These are phyloP conservation scores for Epirrhoe alternata DNA, from an alignment of 2,888 invertebrate species.

Conservation along the genomic window DNA sequence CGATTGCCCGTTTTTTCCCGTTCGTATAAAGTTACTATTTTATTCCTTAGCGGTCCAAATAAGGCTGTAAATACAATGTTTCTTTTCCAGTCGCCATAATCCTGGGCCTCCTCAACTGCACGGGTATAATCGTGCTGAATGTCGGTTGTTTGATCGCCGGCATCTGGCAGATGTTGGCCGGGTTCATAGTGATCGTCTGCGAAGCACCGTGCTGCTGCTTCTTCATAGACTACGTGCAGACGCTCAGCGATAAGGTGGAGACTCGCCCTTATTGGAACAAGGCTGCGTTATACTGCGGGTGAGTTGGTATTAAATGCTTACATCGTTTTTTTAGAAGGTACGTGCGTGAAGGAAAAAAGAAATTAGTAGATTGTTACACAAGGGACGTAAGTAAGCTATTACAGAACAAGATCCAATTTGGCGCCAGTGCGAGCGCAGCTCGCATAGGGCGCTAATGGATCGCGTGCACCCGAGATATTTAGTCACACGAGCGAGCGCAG, in stretches of 20 bases:
- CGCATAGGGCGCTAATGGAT: too few species aligned
- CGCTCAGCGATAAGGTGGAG: slow-evolving; percentile 93
- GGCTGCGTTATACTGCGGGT: slow-evolving; percentile 94
- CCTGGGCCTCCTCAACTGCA: slow-evolving; percentile 91
- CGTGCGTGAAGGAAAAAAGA: too few species aligned
- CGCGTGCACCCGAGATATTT: too few species aligned
- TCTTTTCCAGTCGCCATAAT: slow-evolving; percentile 91
- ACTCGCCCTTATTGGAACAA: slow-evolving; percentile 95
- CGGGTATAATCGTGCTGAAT: slow-evolving; percentile 86
- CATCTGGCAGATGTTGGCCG: slow-evolving; percentile 94
- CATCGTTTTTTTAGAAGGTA: too few species aligned
- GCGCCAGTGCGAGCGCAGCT: too few species aligned
- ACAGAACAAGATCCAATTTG: too few species aligned
- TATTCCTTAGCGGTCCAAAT: neutral
- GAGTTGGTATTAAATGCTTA: slow-evolving; percentile 84
- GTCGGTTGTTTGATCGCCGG: slow-evolving; percentile 90
- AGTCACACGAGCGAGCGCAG: too few species aligned
- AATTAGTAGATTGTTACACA: too few species aligned
- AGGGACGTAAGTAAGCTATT: too few species aligned
- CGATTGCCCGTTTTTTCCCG: too few species aligned
- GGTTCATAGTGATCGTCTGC: slow-evolving; percentile 93
- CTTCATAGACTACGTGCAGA: slow-evolving; percentile 97
- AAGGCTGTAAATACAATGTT: neutral
- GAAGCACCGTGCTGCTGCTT: slow-evolving; percentile 99
- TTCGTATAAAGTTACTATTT: neutral